phyloP scores from a whole-genome alignment of 2,113 vertebrate species.

The Perca flavescens region DNA sequence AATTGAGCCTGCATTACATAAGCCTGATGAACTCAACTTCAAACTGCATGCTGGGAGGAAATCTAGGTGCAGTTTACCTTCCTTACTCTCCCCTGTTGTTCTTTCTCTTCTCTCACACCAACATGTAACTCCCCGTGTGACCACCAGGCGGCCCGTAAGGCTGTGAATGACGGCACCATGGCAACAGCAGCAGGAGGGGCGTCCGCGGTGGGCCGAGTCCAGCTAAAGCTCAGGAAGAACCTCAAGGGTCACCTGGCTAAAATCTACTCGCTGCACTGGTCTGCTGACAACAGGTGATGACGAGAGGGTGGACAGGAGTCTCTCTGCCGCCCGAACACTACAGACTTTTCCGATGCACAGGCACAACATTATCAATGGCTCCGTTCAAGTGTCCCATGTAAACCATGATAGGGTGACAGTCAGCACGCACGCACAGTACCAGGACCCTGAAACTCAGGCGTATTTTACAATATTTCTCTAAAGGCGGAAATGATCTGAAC shows the following conservation, averaged over 20 bases:
- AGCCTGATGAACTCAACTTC: not conserved
- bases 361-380: not conserved
- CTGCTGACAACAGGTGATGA: constrained; percentile 82
- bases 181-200: constrained; percentile 61
- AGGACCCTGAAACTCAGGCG: not conserved
- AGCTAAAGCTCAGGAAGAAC: constrained; percentile 84
- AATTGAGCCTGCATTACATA: not conserved
- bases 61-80: not conserved
- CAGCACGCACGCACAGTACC: not conserved
- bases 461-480: not conserved
- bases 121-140: not conserved
- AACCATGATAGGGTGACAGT: not conserved
- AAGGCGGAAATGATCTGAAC: not conserved
- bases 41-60: not conserved
- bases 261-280: constrained; percentile 88
- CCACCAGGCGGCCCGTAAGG: constrained; percentile 81
- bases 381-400: not conserved
- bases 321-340: too few relatives aligned
- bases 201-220: constrained; percentile 76
- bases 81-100: not conserved
- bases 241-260: constrained; percentile 88
- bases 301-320: not conserved
- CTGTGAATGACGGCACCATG: constrained; percentile 79
- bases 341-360: too few relatives aligned
- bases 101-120: not conserved